Evolutionary conservation across 2,797 vertebrate genomes (phyloP), one percentile per base, ranked within the genome.

Genomic region (Geotrypetes seraphini): DNA sequence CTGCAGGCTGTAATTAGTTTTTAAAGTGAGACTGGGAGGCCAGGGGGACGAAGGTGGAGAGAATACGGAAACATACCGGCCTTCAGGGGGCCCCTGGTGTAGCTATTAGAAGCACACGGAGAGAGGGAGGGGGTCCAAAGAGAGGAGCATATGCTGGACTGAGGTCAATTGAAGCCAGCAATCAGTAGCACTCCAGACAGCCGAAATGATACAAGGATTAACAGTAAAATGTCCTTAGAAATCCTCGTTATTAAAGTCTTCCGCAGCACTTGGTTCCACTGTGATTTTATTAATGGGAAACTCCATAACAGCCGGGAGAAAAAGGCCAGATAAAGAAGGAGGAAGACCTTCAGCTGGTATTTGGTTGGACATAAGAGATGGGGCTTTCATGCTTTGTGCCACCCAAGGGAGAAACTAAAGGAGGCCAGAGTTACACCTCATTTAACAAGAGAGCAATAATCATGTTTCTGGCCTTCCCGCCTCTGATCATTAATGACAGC

Each of bases 241-340:
- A 31, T 28, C 42, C 28, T 31, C 32, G 35, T 34, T 57, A 53
- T 42, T 33, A 43, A 48, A 61, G 47, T 44, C 36, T 28, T 52
- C n/a, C 19, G 33, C 18, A 23, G 46, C 45, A 36, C 56, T 39
- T 22, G 3, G 15, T 44, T 16, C 35, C 9, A 12, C 34, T 25
- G 35, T 3, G 5, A 14, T 22, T 5, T 19, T 28, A 17, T 26
- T 25, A 43, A 37, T 39, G 19, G 33, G 35, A 31, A 12, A 12
- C 9, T n/a, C n/a, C 7, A 5, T 7, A 13, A 6, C 18, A 10
- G 30, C 13, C 19, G 24, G 6, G 28, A 30, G 30, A 32, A 44
- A 27, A 21, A 11, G 19, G 14, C 17, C 48, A 17, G 4, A 15
- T 29, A 31, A 22, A 28, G 2, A 43, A 16, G 0, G 0, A 2